Percentiles rank a stretch among this genome's conserved stretches.
Evolutionary conservation across 2,797 vertebrate species (phyloP).

Genomic region (Danio aesculapii): DNA sequence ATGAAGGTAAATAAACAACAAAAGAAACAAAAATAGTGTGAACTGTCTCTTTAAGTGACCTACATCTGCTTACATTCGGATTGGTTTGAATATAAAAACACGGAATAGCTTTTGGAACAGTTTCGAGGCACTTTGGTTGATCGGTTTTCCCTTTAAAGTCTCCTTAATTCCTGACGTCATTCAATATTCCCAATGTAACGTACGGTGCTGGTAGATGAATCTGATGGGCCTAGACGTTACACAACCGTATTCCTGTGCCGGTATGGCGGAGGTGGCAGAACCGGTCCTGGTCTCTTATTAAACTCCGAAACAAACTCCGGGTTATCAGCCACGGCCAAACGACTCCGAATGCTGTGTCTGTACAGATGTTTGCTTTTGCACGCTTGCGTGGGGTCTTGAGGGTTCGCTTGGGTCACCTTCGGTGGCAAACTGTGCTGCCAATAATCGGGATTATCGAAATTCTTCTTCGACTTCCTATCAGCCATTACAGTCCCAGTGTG

Average conservation of each 20-base stretch:
- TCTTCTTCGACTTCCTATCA: slow-evolving; percentile 92
- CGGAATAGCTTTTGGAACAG: slow-evolving; percentile 18
- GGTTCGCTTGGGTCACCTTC: slow-evolving; percentile 73
- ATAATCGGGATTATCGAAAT: slow-evolving; percentile 98
- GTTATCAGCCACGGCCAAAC: slow-evolving; percentile 91
- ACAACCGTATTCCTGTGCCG: slow-evolving; percentile 98
- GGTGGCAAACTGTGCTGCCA: slow-evolving; percentile 98
- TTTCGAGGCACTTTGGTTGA: slow-evolving; percentile 43
- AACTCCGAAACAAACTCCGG: slow-evolving; percentile 96
- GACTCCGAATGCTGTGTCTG: slow-evolving; percentile 81
- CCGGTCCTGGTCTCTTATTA: slow-evolving; percentile 90
- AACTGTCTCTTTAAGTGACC: not conserved
- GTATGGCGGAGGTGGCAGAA: slow-evolving; percentile 95
- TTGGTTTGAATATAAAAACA: not conserved
- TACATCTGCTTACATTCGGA: slow-evolving; percentile 4
- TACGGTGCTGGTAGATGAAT: slow-evolving; percentile 55
- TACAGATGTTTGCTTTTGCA: slow-evolving; percentile 89
- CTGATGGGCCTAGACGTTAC: slow-evolving; percentile 70
- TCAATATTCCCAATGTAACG: slow-evolving; percentile 10
- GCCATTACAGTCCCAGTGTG: slow-evolving; percentile 72
- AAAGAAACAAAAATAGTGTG: not conserved
- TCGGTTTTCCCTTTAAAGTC: slow-evolving; percentile 22
- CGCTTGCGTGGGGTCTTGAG: slow-evolving; percentile 86
- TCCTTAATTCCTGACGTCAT: not conserved
- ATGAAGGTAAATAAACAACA: not conserved